Evolutionary conservation across 2,797 vertebrate genomes (phyloP).

Genomic region (Smutsia temminckii): DNA sequence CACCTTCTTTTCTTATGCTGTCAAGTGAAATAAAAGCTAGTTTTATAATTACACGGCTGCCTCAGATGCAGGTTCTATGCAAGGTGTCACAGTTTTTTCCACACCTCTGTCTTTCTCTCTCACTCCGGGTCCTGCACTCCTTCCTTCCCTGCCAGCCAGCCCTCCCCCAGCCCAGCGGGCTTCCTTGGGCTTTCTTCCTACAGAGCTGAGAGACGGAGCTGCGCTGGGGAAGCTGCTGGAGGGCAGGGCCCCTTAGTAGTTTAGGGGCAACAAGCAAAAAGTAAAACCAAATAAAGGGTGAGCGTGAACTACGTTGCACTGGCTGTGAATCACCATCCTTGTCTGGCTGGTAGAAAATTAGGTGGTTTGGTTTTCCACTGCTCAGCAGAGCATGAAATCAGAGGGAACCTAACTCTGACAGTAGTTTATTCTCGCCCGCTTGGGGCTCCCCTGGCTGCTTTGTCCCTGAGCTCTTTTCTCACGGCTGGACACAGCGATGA

Average conservation of each 20-base stretch:
- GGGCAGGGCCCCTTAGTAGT: slow-evolving; percentile 73
- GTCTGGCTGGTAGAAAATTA: slow-evolving; percentile 69
- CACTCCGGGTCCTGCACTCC: not conserved
- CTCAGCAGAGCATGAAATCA: slow-evolving; percentile 63
- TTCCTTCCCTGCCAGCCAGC: not conserved
- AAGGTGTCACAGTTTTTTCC: slow-evolving; percentile 77
- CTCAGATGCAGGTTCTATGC: slow-evolving; percentile 74
- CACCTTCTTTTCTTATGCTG: slow-evolving; percentile 77
- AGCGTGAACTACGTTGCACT: slow-evolving; percentile 26
- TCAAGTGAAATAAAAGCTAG: slow-evolving; percentile 82
- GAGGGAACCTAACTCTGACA: slow-evolving; percentile 66
- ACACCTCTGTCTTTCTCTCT: slow-evolving; percentile 64
- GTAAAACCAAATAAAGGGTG: slow-evolving; percentile 58
- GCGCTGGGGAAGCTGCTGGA: slow-evolving; percentile 70
- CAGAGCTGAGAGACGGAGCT: slow-evolving; percentile 45
- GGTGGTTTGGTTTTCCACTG: slow-evolving; percentile 55
- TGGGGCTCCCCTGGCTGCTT: not conserved
- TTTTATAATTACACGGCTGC: slow-evolving; percentile 81
- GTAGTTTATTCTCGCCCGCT: slow-evolving; percentile 48
- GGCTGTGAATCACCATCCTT: slow-evolving; percentile 22
- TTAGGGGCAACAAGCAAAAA: slow-evolving; percentile 72
- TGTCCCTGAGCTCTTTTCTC: not conserved
- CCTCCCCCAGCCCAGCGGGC: not conserved
- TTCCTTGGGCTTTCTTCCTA: not conserved
- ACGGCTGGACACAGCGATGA: not conserved